These are phyloP conservation scores for Parauchenoglanis punctatus DNA, from an alignment of 2,797 vertebrate genomes.

Conservation along the genomic window DNA sequence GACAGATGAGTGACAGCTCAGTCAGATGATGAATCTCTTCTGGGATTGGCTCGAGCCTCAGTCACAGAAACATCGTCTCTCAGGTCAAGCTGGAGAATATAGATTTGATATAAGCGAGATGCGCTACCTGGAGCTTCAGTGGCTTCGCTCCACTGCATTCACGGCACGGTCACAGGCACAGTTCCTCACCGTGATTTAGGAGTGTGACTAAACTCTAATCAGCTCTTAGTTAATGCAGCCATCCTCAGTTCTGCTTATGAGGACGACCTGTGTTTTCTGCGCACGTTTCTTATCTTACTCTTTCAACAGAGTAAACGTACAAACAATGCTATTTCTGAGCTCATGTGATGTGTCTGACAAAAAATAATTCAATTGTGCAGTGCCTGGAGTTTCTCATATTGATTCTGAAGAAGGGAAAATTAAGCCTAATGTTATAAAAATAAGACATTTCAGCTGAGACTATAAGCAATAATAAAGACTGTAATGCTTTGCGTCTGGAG, in stretches of 20 bases:
- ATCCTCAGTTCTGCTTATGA: neutral
- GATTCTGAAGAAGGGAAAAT: constrained; percentile 8
- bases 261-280: neutral
- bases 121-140: constrained; percentile 9
- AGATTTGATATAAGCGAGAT: constrained; percentile 35
- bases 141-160: constrained; percentile 1
- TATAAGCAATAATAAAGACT: constrained; percentile 6
- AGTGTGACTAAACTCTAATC: constrained; percentile 11
- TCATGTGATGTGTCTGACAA: neutral
- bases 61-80: constrained; percentile 30
- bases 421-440: constrained; percentile 6
- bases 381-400: neutral
- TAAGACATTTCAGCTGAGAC: neutral
- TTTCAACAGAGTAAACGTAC: neutral
- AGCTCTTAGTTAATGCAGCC: constrained; percentile 21
- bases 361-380: neutral
- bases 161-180: neutral
- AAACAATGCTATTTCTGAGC: neutral
- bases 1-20: constrained; percentile 51
- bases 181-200: constrained; percentile 25
- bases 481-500: constrained; percentile 3
- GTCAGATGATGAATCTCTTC: constrained; percentile 48
- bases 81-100: constrained; percentile 43
- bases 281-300: neutral
- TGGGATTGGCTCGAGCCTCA: constrained; percentile 34